Conservation (phyloP, 2,888 invertebrate genomes). For the Elaeidobius kamerunicus region DNA sequence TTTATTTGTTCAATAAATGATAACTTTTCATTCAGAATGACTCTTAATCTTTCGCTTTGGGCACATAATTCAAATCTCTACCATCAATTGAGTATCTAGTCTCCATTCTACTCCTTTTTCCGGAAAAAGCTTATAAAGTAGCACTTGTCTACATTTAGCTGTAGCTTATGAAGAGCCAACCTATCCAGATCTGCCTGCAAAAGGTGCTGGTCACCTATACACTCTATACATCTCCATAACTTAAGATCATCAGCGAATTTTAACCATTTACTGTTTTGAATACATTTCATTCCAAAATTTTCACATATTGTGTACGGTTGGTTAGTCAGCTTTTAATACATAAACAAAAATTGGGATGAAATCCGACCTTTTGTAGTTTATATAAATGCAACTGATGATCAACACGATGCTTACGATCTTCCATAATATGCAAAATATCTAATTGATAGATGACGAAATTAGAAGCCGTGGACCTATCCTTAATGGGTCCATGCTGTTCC, state of each 20-base stretch:
- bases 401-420: neutral
- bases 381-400: neutral
- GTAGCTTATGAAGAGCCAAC: neutral
- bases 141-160: too few species aligned
- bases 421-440: neutral
- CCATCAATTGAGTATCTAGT: too few species aligned
- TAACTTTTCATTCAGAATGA: neutral
- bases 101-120: too few species aligned
- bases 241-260: neutral
- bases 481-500: neutral
- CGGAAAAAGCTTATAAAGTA: too few species aligned
- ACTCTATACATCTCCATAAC: neutral
- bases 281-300: neutral
- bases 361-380: too few species aligned
- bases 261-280: too few species aligned
- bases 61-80: too few species aligned
- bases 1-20: too few species aligned
- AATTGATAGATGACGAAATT: neutral
- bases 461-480: too few species aligned
- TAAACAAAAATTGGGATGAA: too few species aligned
- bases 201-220: neutral
- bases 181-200: neutral
- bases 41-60: neutral
- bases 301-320: neutral
- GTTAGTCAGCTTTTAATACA: too few species aligned